phyloP scores from a whole-genome alignment of 1,140 invertebrate species.

The Oscheius sp. region DNA sequence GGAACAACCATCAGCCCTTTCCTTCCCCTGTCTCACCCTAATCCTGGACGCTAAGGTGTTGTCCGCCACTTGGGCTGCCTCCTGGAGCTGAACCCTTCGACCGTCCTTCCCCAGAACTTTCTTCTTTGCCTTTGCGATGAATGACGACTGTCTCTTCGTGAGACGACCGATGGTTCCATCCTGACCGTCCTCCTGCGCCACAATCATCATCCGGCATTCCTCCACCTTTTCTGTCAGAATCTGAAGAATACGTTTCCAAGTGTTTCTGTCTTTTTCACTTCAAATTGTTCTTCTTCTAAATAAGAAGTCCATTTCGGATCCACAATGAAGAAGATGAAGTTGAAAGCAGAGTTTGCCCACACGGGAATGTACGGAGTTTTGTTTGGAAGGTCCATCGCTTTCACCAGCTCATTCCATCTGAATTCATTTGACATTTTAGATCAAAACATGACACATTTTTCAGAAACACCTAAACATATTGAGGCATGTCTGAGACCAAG shows the following conservation, averaged over 20 bases:
- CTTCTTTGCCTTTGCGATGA: not conserved
- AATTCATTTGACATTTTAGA: too few species aligned
- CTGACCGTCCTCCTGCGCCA: not conserved
- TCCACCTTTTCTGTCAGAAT: not conserved
- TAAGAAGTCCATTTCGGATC: conserved; percentile 9
- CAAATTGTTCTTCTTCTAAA: not conserved
- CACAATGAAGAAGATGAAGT: not conserved
- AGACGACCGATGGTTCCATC: not conserved
- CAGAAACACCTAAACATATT: not conserved
- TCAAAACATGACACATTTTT: not conserved
- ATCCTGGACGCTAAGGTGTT: too few species aligned
- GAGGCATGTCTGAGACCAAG: not conserved
- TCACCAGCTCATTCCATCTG: not conserved
- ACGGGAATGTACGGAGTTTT: not conserved
- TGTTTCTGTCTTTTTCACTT: not conserved
- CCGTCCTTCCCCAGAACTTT: not conserved
- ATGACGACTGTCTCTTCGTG: not conserved
- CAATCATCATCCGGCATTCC: not conserved
- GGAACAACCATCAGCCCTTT: not conserved
- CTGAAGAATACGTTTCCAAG: not conserved
- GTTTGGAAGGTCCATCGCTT: not conserved
- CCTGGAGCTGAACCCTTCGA: not conserved
- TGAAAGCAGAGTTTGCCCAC: conserved; percentile 3
- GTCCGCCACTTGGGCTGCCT: not conserved
- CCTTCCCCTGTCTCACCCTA: not conserved